These are phyloP conservation scores for Chrysodeixis includens DNA, from an alignment of 2,888 invertebrate species.

Conservation along the genomic window DNA sequence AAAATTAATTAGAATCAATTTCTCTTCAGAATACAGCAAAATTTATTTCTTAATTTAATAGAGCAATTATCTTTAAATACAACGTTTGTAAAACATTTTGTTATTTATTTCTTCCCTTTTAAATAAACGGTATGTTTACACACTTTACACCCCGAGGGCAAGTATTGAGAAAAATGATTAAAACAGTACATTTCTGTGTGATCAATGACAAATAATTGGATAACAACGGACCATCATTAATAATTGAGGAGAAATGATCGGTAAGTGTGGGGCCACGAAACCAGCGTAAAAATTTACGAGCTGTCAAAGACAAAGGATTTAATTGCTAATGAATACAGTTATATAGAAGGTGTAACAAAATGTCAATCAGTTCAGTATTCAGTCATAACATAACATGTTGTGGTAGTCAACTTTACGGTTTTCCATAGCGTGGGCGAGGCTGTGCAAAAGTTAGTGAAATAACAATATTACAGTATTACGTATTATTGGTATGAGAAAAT, in stretches of 20 bases:
- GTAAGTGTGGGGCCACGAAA: conserved; percentile 16
- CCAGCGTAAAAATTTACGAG: neutral
- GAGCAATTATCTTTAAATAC: conserved; percentile 20
- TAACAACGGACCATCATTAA: conserved; percentile 39
- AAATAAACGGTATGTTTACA: conserved; percentile 29
- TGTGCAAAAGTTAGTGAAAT: too few relatives aligned
- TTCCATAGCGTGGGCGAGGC: too few relatives aligned
- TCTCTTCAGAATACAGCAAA: neutral
- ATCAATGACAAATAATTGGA: conserved; percentile 58
- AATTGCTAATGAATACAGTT: too few relatives aligned
- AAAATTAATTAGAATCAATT: conserved; percentile 6
- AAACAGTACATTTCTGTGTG: conserved; percentile 31
- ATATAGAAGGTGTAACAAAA: too few relatives aligned
- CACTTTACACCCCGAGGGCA: conserved; percentile 33
- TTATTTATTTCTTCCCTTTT: conserved; percentile 20
- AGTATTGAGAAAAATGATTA: conserved; percentile 33
- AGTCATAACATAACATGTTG: too few relatives aligned
- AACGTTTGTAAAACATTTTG: conserved; percentile 5
- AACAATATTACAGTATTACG: too few relatives aligned
- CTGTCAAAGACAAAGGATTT: too few relatives aligned
- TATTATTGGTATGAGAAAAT: too few relatives aligned
- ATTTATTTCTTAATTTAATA: conserved; percentile 14
- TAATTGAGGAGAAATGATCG: conserved; percentile 37
- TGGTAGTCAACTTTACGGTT: too few relatives aligned
- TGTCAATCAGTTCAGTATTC: too few relatives aligned